Evolutionary conservation across 2,797 vertebrate species (phyloP).

Genomic region (Hippoglossus hippoglossus): DNA sequence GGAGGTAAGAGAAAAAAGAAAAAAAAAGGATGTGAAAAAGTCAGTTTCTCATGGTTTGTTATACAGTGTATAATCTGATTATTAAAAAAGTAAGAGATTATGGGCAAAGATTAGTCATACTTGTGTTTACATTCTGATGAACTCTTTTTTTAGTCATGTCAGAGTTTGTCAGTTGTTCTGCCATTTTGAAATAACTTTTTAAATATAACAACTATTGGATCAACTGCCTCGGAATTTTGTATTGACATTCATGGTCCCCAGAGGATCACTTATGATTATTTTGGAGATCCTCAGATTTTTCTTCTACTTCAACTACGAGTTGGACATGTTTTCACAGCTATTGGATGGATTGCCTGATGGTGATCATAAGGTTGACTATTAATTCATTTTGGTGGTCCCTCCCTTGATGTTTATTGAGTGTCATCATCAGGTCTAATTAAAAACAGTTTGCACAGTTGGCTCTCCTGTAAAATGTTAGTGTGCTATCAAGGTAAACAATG

Average conservation of each 20-base stretch:
- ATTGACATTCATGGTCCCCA: too few species aligned
- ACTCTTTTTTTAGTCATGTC: not conserved
- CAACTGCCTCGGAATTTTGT: not conserved
- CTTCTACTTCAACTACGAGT: too few species aligned
- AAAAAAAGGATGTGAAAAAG: conserved; percentile 28
- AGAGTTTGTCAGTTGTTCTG: too few species aligned
- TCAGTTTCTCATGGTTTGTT: conserved; percentile 45
- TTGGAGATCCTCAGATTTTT: not conserved
- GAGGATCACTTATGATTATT: too few species aligned
- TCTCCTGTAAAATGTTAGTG: not conserved
- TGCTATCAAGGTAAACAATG: not conserved
- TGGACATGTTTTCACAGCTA: too few species aligned
- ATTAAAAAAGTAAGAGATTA: conserved; percentile 31
- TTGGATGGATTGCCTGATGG: too few species aligned
- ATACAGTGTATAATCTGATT: conserved; percentile 23
- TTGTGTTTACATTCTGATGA: not conserved
- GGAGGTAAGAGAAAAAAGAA: not conserved
- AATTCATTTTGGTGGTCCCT: too few species aligned
- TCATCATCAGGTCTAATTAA: not conserved
- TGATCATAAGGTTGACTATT: too few species aligned
- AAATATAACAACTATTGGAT: not conserved
- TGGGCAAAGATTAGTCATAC: conserved; percentile 27
- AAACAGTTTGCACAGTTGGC: too few species aligned
- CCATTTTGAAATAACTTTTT: not conserved
- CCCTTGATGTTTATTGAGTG: too few species aligned